phyloP scores from a whole-genome alignment of 2,113 vertebrate genomes.

The mouse (Mus musculus) region GRCm39 chr1:182481501-182482000 shows the following conservation, averaged over 20 bases:
- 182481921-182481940: background rate
- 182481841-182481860: constrained; percentile 23
- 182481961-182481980: too few relatives aligned
- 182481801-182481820: background rate
- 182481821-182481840: background rate
- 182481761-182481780: background rate
- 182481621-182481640: background rate
- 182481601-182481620: background rate
- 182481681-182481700: background rate
- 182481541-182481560: background rate
- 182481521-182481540: fast-evolving
- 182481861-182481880: background rate
- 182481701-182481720: background rate
- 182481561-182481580: too few relatives aligned
- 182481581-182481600: background rate
- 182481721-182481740: background rate
- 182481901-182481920: background rate
- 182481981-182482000: background rate
- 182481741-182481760: background rate
- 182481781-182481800: background rate
- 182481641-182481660: background rate
- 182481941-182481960: background rate
- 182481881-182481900: background rate
- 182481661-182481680: background rate
- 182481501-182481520: background rate